Base-by-base conservation (phyloP, 2,888 invertebrate species). In the Diadegma fenestrale region DNA sequence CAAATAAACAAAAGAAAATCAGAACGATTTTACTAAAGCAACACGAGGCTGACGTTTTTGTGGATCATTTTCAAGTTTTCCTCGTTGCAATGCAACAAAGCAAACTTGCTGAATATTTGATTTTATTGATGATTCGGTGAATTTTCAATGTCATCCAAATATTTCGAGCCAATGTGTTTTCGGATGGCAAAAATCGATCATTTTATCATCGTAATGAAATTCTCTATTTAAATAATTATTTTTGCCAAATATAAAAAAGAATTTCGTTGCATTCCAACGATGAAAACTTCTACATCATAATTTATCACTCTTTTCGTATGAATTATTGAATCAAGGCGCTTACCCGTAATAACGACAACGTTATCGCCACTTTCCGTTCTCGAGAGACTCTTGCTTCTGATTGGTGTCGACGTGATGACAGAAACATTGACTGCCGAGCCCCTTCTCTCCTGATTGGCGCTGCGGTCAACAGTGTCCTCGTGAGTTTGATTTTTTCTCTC, bases 271-370 rank as follows among this genome's bases (percentile, higher is more conserved):
- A n/a, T n/a, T n/a, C n/a, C n/a, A n/a, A n/a, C n/a, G n/a, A n/a
- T n/a, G n/a, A n/a, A n/a, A n/a, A n/a, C n/a, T n/a, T n/a, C n/a
- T n/a, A n/a, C n/a, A n/a, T n/a, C n/a, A n/a, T n/a, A n/a, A n/a
- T n/a, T n/a, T n/a, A n/a, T n/a, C n/a, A 10, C 22, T 22, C 4
- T 54, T 54, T 22, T 22, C 54, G 12, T 22, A 54, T 22, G 19
- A 2, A 26, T 14, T 14, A 58, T 14, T 2, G 5, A 26, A 26
- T 12, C 0, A 22, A 19, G n/a, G n/a, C 22, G 54, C 79, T 89
- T 88, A 92, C 93, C 93, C 19, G 93, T 93, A 80, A 94, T 93
- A 43, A 94, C 93, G 58, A 94, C 93, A 19, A 94, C 89, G 68
- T 93, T 93, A 61, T 94, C 93, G 7, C 91, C 91, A 69, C 91